Evolutionary conservation across 2,888 invertebrate species (phyloP).

Genomic region (Andrena dorsata): DNA sequence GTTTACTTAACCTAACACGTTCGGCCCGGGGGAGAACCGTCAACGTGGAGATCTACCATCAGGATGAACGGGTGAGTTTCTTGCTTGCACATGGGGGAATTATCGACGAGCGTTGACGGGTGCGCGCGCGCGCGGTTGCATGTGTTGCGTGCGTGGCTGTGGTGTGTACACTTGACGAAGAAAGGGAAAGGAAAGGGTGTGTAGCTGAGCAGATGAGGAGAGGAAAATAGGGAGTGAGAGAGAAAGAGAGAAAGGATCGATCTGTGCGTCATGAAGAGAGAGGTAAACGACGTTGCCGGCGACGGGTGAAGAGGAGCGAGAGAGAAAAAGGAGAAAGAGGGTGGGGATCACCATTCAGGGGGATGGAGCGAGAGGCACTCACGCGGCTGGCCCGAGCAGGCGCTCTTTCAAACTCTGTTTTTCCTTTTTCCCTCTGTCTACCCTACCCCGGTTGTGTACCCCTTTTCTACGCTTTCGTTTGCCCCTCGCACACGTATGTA

Average conservation of each 20-base stretch:
- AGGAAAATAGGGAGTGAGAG: slow-evolving; percentile 23
- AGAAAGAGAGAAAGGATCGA: slow-evolving; percentile 56
- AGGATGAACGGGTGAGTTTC: slow-evolving; percentile 83
- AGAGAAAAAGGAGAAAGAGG: slow-evolving; percentile 4
- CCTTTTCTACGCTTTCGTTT: slow-evolving; percentile 37
- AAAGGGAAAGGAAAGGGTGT: slow-evolving; percentile 41
- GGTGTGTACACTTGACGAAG: neutral
- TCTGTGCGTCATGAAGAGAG: slow-evolving; percentile 42
- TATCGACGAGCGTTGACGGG: slow-evolving; percentile 4
- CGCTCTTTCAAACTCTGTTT: slow-evolving; percentile 35
- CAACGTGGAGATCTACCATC: slow-evolving; percentile 65
- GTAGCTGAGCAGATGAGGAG: slow-evolving; percentile 28
- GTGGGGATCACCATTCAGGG: neutral
- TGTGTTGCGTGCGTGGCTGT: slow-evolving; percentile 1
- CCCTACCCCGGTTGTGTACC: neutral
- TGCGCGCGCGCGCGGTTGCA: slow-evolving; percentile 14
- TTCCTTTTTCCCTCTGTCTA: slow-evolving; percentile 29
- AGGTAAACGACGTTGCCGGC: slow-evolving; percentile 23
- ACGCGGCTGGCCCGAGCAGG: slow-evolving; percentile 30
- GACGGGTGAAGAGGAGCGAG: neutral
- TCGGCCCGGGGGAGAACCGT: slow-evolving; percentile 47
- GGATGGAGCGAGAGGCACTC: slow-evolving; percentile 6
- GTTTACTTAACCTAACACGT: slow-evolving; percentile 63
- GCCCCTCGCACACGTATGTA: neutral
- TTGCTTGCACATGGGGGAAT: slow-evolving; percentile 1